Base-by-base conservation (phyloP, 2,888 invertebrate species). In the Napeogenes inachia region DNA sequence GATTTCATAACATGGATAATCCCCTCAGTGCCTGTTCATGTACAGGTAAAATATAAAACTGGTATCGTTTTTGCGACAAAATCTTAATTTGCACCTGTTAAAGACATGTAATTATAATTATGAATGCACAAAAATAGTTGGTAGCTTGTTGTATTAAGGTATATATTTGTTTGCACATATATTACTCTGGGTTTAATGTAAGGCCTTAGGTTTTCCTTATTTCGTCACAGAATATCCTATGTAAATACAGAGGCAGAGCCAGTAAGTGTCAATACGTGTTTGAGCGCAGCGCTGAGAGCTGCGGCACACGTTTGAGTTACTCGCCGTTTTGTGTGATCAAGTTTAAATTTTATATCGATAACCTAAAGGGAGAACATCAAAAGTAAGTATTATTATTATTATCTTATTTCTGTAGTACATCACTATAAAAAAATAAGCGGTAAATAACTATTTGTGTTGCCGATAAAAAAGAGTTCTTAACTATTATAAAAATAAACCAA, bases 221-320 rank as follows among this genome's bases (percentile, higher is more conserved):
- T 61, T 64, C 66, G 60, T 62, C 66, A 66, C 53, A 54, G 54
- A 47, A 58, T 13, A 35, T 45, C n/a, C 45, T 13, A 32, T 46
- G 58, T 66, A 66, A 64, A 62, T 54, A 64, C 62, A 54, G 13
- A 56, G 60, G 10, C 45, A 50, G 21, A 59, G 35, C 61, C 42
- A 35, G 38, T 38, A 35, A 67, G 65, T 65, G 73, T 74, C 82
- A 84, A 79, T 79, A 69, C 78, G 82, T 79, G 80, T 76, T 77
- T 56, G 79, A 82, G 78, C 82, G 79, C 78, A 76, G 81, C 71
- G 68, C 67, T 38, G 75, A 66, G 38, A 69, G 78, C 76, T 73
- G 77, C 71, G 78, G 79, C 78, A 70, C 75, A 73, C 75, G 76
- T 70, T 72, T 73, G 72, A 71, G 73, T 68, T 72, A 75, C 74